phyloP scores from a whole-genome alignment of 2,888 invertebrate species.

The Acleris sparsana region DNA sequence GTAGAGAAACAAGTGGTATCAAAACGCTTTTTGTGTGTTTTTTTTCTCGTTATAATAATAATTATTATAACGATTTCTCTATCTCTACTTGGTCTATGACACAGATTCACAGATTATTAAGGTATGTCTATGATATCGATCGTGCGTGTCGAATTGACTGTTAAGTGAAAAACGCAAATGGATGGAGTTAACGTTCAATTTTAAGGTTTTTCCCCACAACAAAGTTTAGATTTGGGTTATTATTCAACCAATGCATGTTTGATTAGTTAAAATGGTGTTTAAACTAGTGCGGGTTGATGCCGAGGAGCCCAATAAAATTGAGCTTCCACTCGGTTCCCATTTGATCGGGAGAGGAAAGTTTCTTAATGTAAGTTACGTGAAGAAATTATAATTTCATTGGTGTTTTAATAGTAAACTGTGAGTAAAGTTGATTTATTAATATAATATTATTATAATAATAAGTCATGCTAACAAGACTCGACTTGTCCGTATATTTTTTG shows the following conservation, averaged over 20 bases:
- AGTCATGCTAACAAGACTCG: too few relatives aligned
- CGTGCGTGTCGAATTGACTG: too few relatives aligned
- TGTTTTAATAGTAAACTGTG: not conserved
- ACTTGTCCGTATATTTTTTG: not conserved
- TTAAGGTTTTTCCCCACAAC: too few relatives aligned
- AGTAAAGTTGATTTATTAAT: too few relatives aligned
- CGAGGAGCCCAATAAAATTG: conserved; percentile 57
- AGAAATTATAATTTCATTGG: not conserved
- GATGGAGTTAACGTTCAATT: too few relatives aligned
- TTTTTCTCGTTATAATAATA: too few relatives aligned
- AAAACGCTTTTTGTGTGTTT: conserved; percentile 8
- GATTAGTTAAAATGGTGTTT: conserved; percentile 56
- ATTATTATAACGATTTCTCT: too few relatives aligned
- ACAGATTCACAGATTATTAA: too few relatives aligned
- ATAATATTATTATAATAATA: too few relatives aligned
- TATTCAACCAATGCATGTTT: not conserved
- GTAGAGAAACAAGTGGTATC: not conserved
- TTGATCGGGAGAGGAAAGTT: conserved; percentile 68
- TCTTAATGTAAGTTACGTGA: conserved; percentile 60
- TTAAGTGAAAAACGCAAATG: too few relatives aligned
- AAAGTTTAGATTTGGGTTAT: not conserved
- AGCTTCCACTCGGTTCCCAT: conserved; percentile 58
- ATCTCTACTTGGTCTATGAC: too few relatives aligned
- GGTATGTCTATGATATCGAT: too few relatives aligned
- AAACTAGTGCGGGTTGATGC: conserved; percentile 65